Base-by-base conservation (phyloP, 2,888 invertebrate genomes). In the Trileptium ribeirensis region DNA sequence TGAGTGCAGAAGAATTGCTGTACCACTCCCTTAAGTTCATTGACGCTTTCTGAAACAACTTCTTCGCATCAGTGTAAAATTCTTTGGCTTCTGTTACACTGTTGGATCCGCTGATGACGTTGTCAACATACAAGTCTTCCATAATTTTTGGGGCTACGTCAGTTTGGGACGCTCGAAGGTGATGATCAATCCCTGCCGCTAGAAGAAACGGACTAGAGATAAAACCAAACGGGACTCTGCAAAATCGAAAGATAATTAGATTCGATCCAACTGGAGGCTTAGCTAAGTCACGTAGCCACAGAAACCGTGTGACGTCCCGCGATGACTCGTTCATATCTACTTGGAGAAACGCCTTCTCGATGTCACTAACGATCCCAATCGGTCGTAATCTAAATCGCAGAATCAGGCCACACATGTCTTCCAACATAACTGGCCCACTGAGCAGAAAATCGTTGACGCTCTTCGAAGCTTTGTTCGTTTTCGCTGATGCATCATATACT, bases 401-500 rank as follows among this genome's bases (percentile, higher is more conserved):
- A 31, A 84, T 33, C 0, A 83, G 67, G 31, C 80, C 81, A 75
- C 79, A 75, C 24, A 84, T 33, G 75, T 79, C 67, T 38, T 78
- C 81, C 15, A 81, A 70, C 19, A 83, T 79, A 29, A 40, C 70
- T 19, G 83, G 84, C 3, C 84, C 84, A 19, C 80, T 34, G 64
- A 83, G 82, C 15, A 83, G 38, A 74, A 82, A 84, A 74, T 84
- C 83, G 82, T 84, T 84, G n/a, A 84, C 70, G 15, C 80, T 78
- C 1, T 67, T 3, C 0, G 51, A 79, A 79, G 81, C 77, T 0
- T 2, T 29, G 70, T 81, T 82, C 29, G 36, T 36, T 78, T 67
- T 78, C 0, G 78, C 80, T 0, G 82, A 83, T 3, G 82, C 86
- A 81, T 86, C 86, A 74, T 81, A 86, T 8, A 86, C 85, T 33